Evolutionary conservation across 2,113 vertebrate species (phyloP).

Genomic region (Dicaeum eximium): DNA sequence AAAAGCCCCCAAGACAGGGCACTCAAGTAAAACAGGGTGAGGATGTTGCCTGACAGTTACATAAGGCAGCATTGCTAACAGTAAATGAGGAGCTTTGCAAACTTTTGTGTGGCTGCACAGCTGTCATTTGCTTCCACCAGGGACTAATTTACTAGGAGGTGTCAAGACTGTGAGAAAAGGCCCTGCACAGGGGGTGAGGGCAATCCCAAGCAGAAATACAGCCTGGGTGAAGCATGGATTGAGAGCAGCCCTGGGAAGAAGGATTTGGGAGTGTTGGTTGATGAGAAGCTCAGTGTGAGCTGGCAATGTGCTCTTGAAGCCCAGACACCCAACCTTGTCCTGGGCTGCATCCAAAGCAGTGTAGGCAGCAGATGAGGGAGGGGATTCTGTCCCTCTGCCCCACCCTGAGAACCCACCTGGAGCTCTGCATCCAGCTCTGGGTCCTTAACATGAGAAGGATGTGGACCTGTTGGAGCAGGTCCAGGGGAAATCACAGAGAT

Average conservation of each 20-base stretch:
- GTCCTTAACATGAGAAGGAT: neutral
- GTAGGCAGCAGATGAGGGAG: neutral
- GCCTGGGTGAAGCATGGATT: neutral
- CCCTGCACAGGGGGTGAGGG: neutral
- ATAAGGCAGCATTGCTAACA: neutral
- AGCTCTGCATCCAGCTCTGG: neutral
- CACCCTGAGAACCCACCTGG: rapidly evolving
- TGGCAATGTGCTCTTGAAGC: neutral
- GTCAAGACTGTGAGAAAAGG: neutral
- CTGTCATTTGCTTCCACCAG: constrained; percentile 23
- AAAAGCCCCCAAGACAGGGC: neutral
- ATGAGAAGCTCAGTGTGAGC: neutral
- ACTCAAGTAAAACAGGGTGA: neutral
- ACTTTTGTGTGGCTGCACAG: neutral
- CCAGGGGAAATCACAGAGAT: neutral
- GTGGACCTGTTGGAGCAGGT: neutral
- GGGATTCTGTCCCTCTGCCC: neutral
- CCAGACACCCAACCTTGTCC: too few species aligned
- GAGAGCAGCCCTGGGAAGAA: neutral
- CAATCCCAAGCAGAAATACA: neutral
- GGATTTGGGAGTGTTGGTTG: neutral
- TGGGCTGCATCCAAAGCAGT: neutral
- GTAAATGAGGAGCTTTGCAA: constrained; percentile 21
- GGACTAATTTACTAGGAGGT: constrained; percentile 41
- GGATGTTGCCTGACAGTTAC: neutral